Evolutionary conservation across 2,797 vertebrate genomes (phyloP), one percentile per base, ranked within the genome.

Genomic region (Dendrocincla fuliginosa): DNA sequence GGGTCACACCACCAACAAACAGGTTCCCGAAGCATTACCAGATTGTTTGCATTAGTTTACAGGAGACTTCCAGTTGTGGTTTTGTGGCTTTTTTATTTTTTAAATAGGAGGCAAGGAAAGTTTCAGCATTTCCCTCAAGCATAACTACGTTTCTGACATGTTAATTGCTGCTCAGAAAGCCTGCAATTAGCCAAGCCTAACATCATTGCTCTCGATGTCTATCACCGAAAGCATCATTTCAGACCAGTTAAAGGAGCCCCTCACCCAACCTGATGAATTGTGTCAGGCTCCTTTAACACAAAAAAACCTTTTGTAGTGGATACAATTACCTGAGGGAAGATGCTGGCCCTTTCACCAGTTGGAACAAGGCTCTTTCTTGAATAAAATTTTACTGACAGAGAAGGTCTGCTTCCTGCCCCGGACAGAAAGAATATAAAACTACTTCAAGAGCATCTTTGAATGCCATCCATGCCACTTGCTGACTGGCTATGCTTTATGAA

Each of bases 151-250:
- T 96, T 90, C 89, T 96, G 95, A 93, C 90, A 92, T 78, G 84
- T 84, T 94, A 96, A 96, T 73, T 93, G 81, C 92, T 83, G 44
- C 78, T 80, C 77, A 89, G 86, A 96, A 90, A 96, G 55, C 55
- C 83, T 82, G 46, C 49, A 93, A 93, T 92, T 87, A 93, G 78
- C 46, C 89, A 73, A 91, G 88, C 65, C 84, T 89, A 94, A 80
- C 76, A 87, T 78, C 80, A 32, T 33, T 83, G 74, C 63, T 90
- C 46, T 77, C 60, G 47, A n/a, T 6, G 64, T 90, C 94, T 87
- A 77, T 95, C 93, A 95, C 67, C 13, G 0, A 86, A 91, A 74
- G 64, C 41, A 79, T 94, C 41, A 69, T 90, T 91, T 79, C 85
- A 85, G 67, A 70, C 50, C 74, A 91, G 87, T 77, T 84, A 93